Base-by-base conservation (phyloP, 2,888 invertebrate genomes). In the Drosophila tripunctata region DNA sequence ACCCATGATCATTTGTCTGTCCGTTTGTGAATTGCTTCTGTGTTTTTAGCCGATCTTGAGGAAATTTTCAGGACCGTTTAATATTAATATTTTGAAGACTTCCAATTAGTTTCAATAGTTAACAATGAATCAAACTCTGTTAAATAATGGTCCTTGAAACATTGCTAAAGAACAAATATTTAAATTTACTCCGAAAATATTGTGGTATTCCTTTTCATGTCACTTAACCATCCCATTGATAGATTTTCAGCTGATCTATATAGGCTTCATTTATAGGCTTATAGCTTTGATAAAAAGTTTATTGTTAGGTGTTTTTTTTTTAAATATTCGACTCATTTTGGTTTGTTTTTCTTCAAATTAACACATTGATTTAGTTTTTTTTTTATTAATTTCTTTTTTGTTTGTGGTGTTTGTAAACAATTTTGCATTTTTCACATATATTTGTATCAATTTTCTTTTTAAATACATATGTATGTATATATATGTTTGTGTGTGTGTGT, bases 381-480 rank as follows among this genome's bases (percentile, higher is more conserved):
- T 38, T 41, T 31, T 44, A 38, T 55, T 48, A n/a, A n/a, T n/a
- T n/a, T n/a, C n/a, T 19, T 36, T 19, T 44, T 19, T 27, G 31
- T 41, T 31, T 44, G 43, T 55, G 48, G 66, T 64, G 72, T 71
- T 67, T 86, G 80, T 86, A 78, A 78, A 86, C 86, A 67, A 64
- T 83, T 85, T 76, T 63, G 80, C 87, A 79, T 83, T 76, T 65
- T 86, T 77, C 72, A 63, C 75, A 75, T 56, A 65, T 86, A 83
- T 78, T 82, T 58, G 36, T 43, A 56, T 73, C 10, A 17, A 60
- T 71, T 51, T 44, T 31, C 60, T 70, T 63, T n/a, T 30, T 56
- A 43, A 71, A 35, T 62, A 50, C 63, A 27, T 67, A 31, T 70
- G 41, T 57, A 15, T 51, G 5, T 58, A 33, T 48, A 5, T 45